Base-by-base conservation (phyloP, 2,888 invertebrate genomes). In the Cheilosia impressa region DNA sequence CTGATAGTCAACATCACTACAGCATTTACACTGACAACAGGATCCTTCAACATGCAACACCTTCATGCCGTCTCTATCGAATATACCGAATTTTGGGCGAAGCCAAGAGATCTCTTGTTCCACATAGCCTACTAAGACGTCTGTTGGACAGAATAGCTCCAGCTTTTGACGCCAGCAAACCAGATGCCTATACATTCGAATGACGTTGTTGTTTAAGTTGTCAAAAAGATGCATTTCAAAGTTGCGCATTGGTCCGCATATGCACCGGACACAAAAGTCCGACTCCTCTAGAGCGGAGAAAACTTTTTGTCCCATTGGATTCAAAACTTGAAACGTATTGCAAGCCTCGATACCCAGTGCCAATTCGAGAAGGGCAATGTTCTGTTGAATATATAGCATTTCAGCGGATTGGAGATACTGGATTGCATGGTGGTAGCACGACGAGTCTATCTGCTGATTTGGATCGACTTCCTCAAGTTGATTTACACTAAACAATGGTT, bases 201-300 rank as follows among this genome's bases (percentile, higher is more conserved):
- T 76, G n/a, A 76, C 75, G 4, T 76, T 38, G 31, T 76, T 66
- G n/a, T 66, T 66, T n/a, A 58, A 52, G 9, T 76, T 76, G 66
- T 76, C 75, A 7, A 41, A 31, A 5, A 76, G 10, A 17, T 66
- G 41, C 66, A 76, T 66, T 27, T 65, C 41, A 19, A 76, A 76
- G 9, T 41, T 50, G 2, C 75, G 47, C n/a, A 43, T 6, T 4
- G 75, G 41, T 10, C 57, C 75, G n/a, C 57, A 76, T 0, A 50
- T 10, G 2, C 19, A 19, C 6, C 41, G 66, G 38, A n/a, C 10
- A 6, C 75, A 76, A 22, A 13, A 58, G 13, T 31, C 50, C 1
- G 75, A 76, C 22, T 76, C 50, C n/a, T 76, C 75, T 19, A 41
- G 27, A 22, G 66, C 75, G 5, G 57, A 19, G 5, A 66, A 66